Evolutionary conservation across 2,797 vertebrate genomes (phyloP), one percentile per base, ranked within the genome.

Genomic region (Tadarida brasiliensis): DNA sequence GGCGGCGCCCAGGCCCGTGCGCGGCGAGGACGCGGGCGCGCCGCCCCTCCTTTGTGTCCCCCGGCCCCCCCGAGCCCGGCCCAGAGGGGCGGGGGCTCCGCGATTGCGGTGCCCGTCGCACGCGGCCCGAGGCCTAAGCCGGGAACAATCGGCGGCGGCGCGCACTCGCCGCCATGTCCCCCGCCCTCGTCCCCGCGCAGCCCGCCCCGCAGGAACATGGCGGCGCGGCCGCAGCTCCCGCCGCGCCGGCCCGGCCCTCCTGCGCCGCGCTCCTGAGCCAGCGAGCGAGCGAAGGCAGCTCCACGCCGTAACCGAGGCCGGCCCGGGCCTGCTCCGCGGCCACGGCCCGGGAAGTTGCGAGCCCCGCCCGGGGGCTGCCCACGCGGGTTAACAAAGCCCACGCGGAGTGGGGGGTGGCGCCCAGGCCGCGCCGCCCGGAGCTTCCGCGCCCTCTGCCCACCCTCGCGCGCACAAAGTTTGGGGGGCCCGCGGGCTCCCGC

Each of bases 151-250:
- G 97, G 98, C 98, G 97, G 97, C 97, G 96, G 97, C 98, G 98
- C 98, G 98, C 98, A 98, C 98, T 97, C 97, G 98, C 97, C 98
- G 98, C 98, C 98, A 98, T 98, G 98, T 98, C 98, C 98, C 98
- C 98, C 98, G 98, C 98, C 97, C 97, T 97, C 97, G 90, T 95
- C 97, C 98, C 91, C 98, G 96, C 97, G 95, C 97, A 92, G 95
- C 98, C 97, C 97, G 98, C 98, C 97, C 98, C 98, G 97, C 97
- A 97, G 96, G 96, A 98, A 97, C 97, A 98, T 98, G 98, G 98
- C 98, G 98, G 98, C 98, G 94, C 94, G 95, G 97, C 96, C 97
- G 97, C 86, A 65, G 87, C 97, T 92, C 89, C 98, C 97, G 98
- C 98, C 98, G 97, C 97, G 96, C 95, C 95, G 93, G 95, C 87